Conservation (phyloP, 2,797 vertebrate genomes). For the Acanthis flammea region DNA sequence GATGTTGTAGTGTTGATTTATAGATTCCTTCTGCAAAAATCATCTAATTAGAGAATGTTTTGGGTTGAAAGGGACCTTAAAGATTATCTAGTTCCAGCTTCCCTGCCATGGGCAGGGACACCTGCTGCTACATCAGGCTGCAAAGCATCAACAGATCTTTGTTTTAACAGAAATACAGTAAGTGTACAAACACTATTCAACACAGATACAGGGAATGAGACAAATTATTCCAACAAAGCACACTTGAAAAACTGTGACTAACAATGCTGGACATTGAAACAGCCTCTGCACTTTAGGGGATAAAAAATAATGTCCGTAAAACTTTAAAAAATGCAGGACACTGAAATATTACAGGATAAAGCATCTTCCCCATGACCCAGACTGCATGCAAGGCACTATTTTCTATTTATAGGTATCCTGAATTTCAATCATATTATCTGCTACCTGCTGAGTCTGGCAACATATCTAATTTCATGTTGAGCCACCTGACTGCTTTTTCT, state of each 20-base stretch:
- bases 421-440: conserved; percentile 53
- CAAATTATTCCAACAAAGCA: background rate
- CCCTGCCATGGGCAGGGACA: background rate
- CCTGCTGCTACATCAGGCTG: background rate
- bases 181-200: background rate
- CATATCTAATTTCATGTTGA: conserved; percentile 57
- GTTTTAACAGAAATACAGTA: background rate
- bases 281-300: background rate
- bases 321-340: background rate
- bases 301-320: background rate
- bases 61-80: background rate
- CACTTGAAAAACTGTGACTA: background rate
- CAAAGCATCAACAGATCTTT: background rate
- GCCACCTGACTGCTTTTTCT: conserved; percentile 49
- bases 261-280: background rate
- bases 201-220: background rate
- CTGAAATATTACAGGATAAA: background rate
- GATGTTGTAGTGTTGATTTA: background rate
- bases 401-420: conserved; percentile 31
- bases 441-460: conserved; percentile 45
- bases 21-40: background rate
- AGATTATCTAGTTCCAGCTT: background rate
- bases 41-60: background rate
- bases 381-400: background rate
- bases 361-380: background rate